Evolutionary conservation across 64 coral and sea anemone genomes (phyloP).

Genomic region (Stichodactyla helianthus): DNA sequence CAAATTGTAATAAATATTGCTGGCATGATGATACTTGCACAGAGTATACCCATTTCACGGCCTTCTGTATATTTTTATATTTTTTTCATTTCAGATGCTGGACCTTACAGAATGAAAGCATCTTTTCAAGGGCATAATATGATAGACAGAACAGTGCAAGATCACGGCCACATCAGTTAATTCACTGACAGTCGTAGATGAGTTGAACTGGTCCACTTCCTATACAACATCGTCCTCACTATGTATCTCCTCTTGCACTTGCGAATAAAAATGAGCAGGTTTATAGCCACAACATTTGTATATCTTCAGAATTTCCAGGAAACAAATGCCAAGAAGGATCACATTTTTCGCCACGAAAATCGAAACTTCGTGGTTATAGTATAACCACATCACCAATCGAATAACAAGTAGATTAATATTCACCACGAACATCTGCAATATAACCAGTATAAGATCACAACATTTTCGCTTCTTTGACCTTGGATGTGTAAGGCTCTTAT

Average conservation of each 20-base stretch:
- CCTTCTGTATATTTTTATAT: too few relatives aligned
- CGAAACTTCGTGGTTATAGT: constrained; percentile 5
- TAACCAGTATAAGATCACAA: neutral
- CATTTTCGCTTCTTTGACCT: neutral
- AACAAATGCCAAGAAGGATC: neutral
- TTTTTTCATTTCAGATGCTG: too few relatives aligned
- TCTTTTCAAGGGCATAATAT: too few relatives aligned
- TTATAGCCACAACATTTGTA: neutral
- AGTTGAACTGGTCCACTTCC: too few relatives aligned
- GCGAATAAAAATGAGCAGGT: neutral
- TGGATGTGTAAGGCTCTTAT: neutral
- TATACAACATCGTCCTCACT: neutral
- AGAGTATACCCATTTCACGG: too few relatives aligned
- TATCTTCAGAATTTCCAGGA: neutral
- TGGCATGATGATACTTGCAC: too few relatives aligned
- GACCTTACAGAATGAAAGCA: too few relatives aligned
- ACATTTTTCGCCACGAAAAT: constrained; percentile 35
- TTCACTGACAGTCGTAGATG: too few relatives aligned
- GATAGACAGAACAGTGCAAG: too few relatives aligned
- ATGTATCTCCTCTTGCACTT: neutral
- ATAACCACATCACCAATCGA: neutral
- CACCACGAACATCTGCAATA: neutral
- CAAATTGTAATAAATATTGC: too few relatives aligned
- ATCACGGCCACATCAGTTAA: too few relatives aligned
- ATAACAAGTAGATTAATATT: neutral